A percentile compares a stretch with the other conserved stretches of the same genome.
These are phyloP conservation scores for Dryobota labecula DNA, from an alignment of 2,888 invertebrate species.

Conservation along the genomic window DNA sequence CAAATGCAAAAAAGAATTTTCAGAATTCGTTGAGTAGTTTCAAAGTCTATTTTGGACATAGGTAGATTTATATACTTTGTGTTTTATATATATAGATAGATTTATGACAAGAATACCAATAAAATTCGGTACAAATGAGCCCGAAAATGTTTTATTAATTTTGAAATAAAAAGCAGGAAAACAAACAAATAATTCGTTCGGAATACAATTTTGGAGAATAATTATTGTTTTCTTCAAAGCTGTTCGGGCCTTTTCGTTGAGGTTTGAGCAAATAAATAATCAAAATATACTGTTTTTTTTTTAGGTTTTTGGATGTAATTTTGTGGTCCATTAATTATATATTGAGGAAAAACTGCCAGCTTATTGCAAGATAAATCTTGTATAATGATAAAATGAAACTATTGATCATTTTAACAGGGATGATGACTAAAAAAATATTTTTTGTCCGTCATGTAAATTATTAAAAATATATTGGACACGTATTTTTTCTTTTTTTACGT, in stretches of 20 bases:
- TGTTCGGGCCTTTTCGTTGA: not conserved
- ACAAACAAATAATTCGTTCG: constrained; percentile 1
- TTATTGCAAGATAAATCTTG: not conserved
- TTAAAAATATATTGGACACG: too few species aligned
- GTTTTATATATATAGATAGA: too few species aligned
- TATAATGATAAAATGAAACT: too few species aligned
- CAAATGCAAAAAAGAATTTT: too few species aligned
- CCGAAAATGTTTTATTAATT: constrained; percentile 5
- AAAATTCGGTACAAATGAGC: not conserved
- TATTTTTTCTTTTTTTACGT: too few species aligned
- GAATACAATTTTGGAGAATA: constrained; percentile 9
- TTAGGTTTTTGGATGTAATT: not conserved
- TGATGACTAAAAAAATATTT: too few species aligned
- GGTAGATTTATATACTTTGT: too few species aligned
- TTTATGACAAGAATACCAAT: not conserved
- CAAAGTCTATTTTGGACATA: too few species aligned
- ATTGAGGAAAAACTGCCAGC: not conserved
- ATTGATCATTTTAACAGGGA: too few species aligned
- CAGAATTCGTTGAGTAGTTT: too few species aligned
- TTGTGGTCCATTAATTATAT: not conserved
- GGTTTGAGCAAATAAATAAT: constrained; percentile 3
- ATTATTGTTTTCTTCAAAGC: constrained; percentile 7
- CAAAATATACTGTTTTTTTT: not conserved
- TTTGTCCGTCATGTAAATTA: too few species aligned
- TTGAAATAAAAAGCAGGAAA: constrained; percentile 14